phyloP scores from a whole-genome alignment of 1,140 invertebrate genomes.

The Apis laboriosa region DNA sequence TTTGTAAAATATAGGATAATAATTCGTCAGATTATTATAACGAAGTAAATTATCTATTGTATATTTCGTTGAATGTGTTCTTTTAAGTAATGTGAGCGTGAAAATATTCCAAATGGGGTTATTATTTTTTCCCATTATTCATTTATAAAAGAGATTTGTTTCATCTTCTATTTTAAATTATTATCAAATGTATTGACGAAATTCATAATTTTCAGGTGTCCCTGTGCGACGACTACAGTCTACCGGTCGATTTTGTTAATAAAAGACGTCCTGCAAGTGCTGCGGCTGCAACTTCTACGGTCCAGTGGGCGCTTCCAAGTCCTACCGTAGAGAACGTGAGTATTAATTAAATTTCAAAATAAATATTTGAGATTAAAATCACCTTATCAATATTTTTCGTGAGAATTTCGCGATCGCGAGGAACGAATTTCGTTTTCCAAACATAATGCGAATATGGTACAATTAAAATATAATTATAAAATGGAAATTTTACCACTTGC shows the following conservation, averaged over 20 bases:
- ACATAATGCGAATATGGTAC: not conserved
- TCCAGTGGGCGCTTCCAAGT: slow-evolving; percentile 82
- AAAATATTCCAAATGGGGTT: too few relatives aligned
- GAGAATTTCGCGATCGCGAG: too few relatives aligned
- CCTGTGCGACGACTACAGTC: slow-evolving; percentile 89
- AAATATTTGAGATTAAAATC: not conserved
- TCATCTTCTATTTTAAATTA: too few relatives aligned
- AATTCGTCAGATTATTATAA: too few relatives aligned
- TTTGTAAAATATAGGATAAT: too few relatives aligned
- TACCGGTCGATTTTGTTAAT: slow-evolving; percentile 89
- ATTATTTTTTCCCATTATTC: too few relatives aligned
- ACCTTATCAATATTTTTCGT: not conserved
- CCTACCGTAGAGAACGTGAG: slow-evolving; percentile 84
- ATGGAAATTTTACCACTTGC: not conserved
- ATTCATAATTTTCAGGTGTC: slow-evolving; percentile 84
- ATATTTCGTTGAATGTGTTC: too few relatives aligned
- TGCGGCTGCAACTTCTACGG: slow-evolving; percentile 81
- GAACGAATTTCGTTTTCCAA: not conserved
- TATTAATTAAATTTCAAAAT: slow-evolving; percentile 25
- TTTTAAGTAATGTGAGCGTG: too few relatives aligned
- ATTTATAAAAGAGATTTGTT: too few relatives aligned
- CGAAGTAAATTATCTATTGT: too few relatives aligned
- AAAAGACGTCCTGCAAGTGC: slow-evolving; percentile 84
- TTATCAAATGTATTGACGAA: not conserved
- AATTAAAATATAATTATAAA: not conserved